Conservation (phyloP, 1,140 invertebrate genomes). For the Drosophila murphyi region DNA sequence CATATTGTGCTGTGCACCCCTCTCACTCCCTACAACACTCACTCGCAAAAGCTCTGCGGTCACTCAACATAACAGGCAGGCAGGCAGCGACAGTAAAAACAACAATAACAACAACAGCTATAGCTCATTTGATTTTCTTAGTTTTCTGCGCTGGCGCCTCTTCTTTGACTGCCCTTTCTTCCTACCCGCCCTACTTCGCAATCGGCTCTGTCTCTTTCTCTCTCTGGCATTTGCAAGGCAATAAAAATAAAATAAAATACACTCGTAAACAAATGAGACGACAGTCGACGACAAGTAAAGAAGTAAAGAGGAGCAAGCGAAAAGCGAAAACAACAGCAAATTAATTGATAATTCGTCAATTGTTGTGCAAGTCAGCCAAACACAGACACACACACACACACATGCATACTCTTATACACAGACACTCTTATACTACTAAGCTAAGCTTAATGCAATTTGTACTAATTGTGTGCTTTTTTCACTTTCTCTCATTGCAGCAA, state of each 20-base stretch:
- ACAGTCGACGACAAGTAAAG: slow-evolving; percentile 2
- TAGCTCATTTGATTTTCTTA: slow-evolving; percentile 67
- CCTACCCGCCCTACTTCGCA: slow-evolving; percentile 3
- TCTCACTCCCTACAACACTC: slow-evolving; percentile 6
- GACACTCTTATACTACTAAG: background rate
- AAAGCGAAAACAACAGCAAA: slow-evolving; percentile 46
- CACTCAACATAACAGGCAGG: slow-evolving; percentile 58
- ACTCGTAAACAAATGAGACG: slow-evolving; percentile 50
- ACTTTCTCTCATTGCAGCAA: slow-evolving; percentile 64
- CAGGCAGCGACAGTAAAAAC: slow-evolving; percentile 29
- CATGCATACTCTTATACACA: background rate
- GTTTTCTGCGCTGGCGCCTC: slow-evolving; percentile 56
- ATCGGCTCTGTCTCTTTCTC: too few species aligned
- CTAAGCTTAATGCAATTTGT: slow-evolving; percentile 18
- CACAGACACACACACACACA: background rate
- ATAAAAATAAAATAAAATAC: slow-evolving; percentile 42
- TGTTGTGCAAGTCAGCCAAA: slow-evolving; percentile 43
- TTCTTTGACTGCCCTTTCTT: slow-evolving; percentile 27
- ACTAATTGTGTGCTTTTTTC: slow-evolving; percentile 35
- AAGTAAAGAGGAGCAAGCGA: slow-evolving; percentile 13
- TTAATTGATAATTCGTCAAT: slow-evolving; percentile 61
- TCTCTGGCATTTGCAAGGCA: slow-evolving; percentile 13
- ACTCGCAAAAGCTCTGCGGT: slow-evolving; percentile 52
- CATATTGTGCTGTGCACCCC: slow-evolving; percentile 37
- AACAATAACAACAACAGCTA: slow-evolving; percentile 38